Base-by-base conservation (phyloP, 2,113 vertebrate species). In the Eolophus roseicapilla region DNA sequence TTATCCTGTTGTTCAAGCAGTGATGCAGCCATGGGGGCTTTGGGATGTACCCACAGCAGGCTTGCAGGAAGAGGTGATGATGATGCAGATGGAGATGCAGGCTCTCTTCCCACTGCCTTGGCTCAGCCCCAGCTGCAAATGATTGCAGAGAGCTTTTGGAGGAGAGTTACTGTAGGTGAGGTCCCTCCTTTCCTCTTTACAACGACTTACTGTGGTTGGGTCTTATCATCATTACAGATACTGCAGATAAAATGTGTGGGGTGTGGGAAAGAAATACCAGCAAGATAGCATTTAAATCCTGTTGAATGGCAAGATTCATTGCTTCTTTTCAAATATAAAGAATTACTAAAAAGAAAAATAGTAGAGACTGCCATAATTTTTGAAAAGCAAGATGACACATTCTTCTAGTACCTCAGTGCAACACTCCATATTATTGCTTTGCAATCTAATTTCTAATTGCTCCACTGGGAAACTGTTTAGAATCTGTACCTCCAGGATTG, bases 61-160 rank as follows among this genome's bases (percentile, higher is more conserved):
- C 8, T 64, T 29, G 7, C 4, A 11, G 31, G 13, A 35, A 50
- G 41, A 57, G 35, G 47, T 11, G 71, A 17, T 70, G 55, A 19
- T 39, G 74, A 11, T 17, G 43, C 29, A 27, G 47, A 25, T n/a
- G 33, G 39, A 15, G 50, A 43, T 50, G 11, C 24, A 47, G 55
- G 47, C 4, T 4, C 41, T 55, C 2, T 0, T 20, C 41, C 14
- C 2, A 0, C 41, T 2, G 1, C n/a, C 1, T 59, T 59, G 13
- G 16, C 17, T 21, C 77, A 49, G 11, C 21, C 39, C 55, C 1
- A 5, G 28, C 24, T 69, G 39, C 28, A 24, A n/a, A 23, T 2
- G 5, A 5, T 6, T 52, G 14, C 16, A 7, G 23, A 53, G 70
- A 82, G 28, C 37, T 53, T 1, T 6, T 0, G 10, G 39, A 53